Evolutionary conservation across 1,140 invertebrate species (phyloP), one percentile per base, ranked within the genome.

Genomic region (Dinothrombium tinctorium): DNA sequence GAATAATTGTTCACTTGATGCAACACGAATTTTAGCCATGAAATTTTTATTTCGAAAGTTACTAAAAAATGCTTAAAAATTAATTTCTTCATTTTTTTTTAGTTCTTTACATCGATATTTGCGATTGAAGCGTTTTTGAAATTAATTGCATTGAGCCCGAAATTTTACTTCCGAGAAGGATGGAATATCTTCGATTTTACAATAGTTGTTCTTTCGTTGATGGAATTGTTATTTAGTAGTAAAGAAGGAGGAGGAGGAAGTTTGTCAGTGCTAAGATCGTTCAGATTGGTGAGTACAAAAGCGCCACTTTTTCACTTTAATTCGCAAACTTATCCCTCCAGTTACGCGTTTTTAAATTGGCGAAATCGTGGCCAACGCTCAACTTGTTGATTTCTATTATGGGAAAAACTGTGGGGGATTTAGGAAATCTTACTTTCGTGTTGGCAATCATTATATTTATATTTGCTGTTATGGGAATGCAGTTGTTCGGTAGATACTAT

Each of bases 151-250:
- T 83, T 94, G 74, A 90, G 83, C 61, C 86, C 87, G 39, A 82
- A 89, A 54, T 83, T 69, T 62, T 98, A 98, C 63, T 92, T 98
- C 67, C 81, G 89, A 71, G 87, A 92, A 60, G 83, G 84, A 41
- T 95, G 87, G 87, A 98, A 96, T 59, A 86, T 90, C 51, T 98
- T 98, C 63, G 89, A 98, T 66, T 90, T 92, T 58, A 79, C 95
- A 52, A 95, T 96, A 59, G 89, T 98, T 50, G 73, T 80, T 24
- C 69, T 98, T 46, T 95, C 89, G 47, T 64, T 96, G 42, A 61
- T 94, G 48, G 90, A 96, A 61, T 66, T 95, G 51, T 74, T 77
- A 46, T 65, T 95, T 33, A n/a, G n/a, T n/a, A n/a, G n/a, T n/a
- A n/a, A n/a, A n/a, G n/a, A n/a, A n/a, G 82, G 86, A 63, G 81